These are phyloP conservation scores for Drosophila nikananu DNA, from an alignment of 1,140 invertebrate species.

Conservation along the genomic window DNA sequence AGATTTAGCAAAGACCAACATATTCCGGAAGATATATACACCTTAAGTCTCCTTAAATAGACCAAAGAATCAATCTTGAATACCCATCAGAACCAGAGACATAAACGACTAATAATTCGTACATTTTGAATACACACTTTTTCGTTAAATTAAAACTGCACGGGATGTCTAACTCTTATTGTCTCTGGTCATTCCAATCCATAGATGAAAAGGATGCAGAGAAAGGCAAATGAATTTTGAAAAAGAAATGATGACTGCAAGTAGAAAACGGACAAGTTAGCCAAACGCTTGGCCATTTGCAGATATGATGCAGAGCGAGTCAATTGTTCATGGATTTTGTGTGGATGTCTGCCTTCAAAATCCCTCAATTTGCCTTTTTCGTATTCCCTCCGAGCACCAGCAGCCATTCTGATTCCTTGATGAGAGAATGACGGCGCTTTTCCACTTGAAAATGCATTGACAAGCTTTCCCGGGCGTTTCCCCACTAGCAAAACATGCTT, in stretches of 20 bases:
- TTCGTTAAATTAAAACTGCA: not conserved
- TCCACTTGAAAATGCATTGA: constrained; percentile 27
- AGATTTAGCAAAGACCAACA: constrained; percentile 13
- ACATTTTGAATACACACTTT: not conserved
- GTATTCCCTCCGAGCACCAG: not conserved
- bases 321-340: constrained; percentile 18
- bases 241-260: not conserved
- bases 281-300: not conserved
- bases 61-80: not conserved
- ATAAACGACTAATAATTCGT: not conserved
- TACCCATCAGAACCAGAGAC: not conserved
- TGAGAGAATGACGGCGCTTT: not conserved
- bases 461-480: constrained; percentile 19
- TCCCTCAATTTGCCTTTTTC: constrained; percentile 12
- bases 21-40: not conserved
- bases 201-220: not conserved
- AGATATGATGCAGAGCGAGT: constrained; percentile 4
- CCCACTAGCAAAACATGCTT: not conserved
- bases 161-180: not conserved
- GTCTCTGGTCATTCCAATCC: not conserved
- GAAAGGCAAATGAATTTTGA: constrained; percentile 10
- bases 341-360: not conserved
- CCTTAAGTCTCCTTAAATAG: not conserved
- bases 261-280: not conserved
- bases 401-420: constrained; percentile 1